Conservation (phyloP, 1,140 invertebrate species). For the Proales similis region DNA sequence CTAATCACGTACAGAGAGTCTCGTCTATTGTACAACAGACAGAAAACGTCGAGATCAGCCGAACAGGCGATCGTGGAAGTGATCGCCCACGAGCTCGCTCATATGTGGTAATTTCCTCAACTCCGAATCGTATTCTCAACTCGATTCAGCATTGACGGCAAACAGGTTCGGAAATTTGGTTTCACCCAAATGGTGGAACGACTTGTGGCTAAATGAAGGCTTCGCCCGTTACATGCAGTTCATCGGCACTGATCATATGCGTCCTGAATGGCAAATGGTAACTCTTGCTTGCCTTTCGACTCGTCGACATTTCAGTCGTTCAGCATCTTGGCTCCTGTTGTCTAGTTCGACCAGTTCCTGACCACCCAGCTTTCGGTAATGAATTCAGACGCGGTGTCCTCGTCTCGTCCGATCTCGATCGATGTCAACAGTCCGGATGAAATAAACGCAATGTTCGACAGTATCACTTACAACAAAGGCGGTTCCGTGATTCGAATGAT, state of each 20-base stretch:
- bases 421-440: constrained; percentile 72
- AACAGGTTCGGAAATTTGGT: constrained; percentile 39
- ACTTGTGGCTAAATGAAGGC: constrained; percentile 56
- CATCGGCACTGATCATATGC: constrained; percentile 48
- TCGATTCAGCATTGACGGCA: too few relatives aligned
- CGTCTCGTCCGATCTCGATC: constrained; percentile 54
- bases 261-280: constrained; percentile 46
- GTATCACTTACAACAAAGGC: constrained; percentile 86
- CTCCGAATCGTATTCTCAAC: too few relatives aligned
- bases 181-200: constrained; percentile 51
- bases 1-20: constrained; percentile 27
- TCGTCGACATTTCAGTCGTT: too few relatives aligned
- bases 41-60: not conserved
- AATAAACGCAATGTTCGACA: constrained; percentile 83
- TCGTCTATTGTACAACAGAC: constrained; percentile 19
- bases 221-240: constrained; percentile 52
- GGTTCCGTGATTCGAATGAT: constrained; percentile 39
- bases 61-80: constrained; percentile 47
- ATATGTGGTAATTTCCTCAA: too few relatives aligned
- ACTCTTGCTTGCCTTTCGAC: too few relatives aligned
- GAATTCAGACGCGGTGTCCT: constrained; percentile 44
- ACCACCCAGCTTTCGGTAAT: constrained; percentile 8
- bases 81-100: constrained; percentile 51
- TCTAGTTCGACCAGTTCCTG: constrained; percentile 3
- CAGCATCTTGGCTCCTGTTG: too few relatives aligned